Percentiles rank a stretch among this genome's conserved stretches.
Conservation (phyloP, 2,888 invertebrate genomes). For the Patella depressa region DNA sequence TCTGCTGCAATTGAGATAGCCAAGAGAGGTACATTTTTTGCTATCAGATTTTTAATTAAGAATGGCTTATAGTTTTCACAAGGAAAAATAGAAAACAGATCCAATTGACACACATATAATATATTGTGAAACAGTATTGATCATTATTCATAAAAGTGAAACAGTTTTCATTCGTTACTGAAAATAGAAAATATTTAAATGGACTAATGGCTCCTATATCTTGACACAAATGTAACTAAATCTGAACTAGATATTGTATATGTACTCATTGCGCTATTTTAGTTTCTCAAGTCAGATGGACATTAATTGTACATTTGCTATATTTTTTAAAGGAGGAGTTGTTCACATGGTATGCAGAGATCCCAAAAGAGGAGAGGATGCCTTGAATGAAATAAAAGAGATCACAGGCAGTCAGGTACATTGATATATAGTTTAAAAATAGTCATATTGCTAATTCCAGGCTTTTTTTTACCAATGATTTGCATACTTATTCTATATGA, state of each 20-base stretch:
- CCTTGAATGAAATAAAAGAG: constrained; percentile 67
- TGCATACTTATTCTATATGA: too few species aligned
- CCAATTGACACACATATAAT: too few species aligned
- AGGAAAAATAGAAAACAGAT: neutral
- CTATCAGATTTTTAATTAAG: neutral
- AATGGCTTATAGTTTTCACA: neutral
- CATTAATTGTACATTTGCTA: neutral
- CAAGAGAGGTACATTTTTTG: constrained; percentile 61
- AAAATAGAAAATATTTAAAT: too few species aligned
- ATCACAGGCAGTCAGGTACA: constrained; percentile 61
- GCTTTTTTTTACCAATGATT: too few species aligned
- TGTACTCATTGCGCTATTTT: too few species aligned
- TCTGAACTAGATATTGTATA: too few species aligned
- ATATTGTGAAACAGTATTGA: neutral
- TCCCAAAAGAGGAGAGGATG: constrained; percentile 68
- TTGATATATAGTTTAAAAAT: too few species aligned
- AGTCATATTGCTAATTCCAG: too few species aligned
- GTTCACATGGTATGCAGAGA: constrained; percentile 73
- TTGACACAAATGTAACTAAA: too few species aligned
- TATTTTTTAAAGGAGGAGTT: constrained; percentile 63
- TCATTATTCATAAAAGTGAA: too few species aligned
- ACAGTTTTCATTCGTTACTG: too few species aligned
- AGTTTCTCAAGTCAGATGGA: neutral
- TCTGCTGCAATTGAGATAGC: constrained; percentile 71
- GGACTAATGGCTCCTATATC: too few species aligned